Percentiles rank a stretch among this genome's conserved stretches.
These are phyloP conservation scores for Hyaena hyaena DNA, from an alignment of 2,113 vertebrate species.

Conservation along the genomic window DNA sequence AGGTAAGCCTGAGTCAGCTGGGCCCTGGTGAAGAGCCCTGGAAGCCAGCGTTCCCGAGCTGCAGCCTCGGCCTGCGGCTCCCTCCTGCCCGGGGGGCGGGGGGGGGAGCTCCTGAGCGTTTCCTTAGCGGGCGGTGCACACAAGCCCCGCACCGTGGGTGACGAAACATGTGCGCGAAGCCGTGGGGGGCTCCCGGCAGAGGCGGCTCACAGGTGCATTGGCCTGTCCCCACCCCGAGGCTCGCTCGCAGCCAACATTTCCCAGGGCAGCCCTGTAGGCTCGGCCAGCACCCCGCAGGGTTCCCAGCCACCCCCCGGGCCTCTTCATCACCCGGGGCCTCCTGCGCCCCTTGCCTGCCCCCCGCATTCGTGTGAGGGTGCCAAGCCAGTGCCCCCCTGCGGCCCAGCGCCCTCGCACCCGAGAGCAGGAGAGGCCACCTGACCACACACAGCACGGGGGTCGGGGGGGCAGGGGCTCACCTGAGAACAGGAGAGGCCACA, in stretches of 20 bases:
- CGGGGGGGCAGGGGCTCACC: slow-evolving; percentile 21
- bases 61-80: fast-evolving
- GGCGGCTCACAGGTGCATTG: fast-evolving
- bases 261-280: fast-evolving
- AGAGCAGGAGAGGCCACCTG: neutral
- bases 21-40: fast-evolving
- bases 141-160: fast-evolving
- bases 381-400: too few relatives aligned
- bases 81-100: neutral
- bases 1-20: neutral
- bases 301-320: neutral
- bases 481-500: slow-evolving; percentile 41
- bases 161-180: too few relatives aligned
- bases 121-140: neutral
- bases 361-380: neutral
- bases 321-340: fast-evolving
- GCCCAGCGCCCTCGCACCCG: neutral
- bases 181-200: neutral
- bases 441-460: neutral
- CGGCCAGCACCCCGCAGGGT: neutral
- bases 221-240: neutral
- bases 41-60: neutral
- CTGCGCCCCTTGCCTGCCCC: neutral
- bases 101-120: neutral
- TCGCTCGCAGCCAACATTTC: fast-evolving